Conservation (phyloP, 2,888 invertebrate species). For the Ophion slaviceki region DNA sequence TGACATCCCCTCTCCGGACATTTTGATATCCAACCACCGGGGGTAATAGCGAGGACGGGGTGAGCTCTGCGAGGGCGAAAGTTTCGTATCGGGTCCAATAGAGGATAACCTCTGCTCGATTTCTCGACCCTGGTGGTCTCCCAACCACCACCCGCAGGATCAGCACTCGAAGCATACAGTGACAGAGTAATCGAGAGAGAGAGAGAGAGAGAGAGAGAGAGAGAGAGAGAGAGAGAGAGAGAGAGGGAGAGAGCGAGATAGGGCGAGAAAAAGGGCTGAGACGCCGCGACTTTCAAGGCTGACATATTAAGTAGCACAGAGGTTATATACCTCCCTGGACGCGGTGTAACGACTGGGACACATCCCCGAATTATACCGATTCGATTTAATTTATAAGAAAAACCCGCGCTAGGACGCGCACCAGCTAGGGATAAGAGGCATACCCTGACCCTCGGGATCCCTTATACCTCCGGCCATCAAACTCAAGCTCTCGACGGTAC, state of each 20-base stretch:
- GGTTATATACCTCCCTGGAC: constrained; percentile 15
- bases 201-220: not conserved
- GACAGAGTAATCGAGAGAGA: not conserved
- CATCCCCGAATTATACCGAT: constrained; percentile 74
- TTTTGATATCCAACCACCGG: not conserved
- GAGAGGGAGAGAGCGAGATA: no score
- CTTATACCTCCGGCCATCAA: constrained; percentile 26
- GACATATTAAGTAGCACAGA: constrained; percentile 33
- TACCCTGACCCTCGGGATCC: constrained; percentile 36
- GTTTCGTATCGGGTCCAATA: constrained; percentile 21
- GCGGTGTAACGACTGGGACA: constrained; percentile 47
- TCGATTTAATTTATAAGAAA: constrained; percentile 75
- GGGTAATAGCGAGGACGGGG: not conserved
- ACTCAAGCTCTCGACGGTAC: not conserved
- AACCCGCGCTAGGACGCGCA: constrained; percentile 59
- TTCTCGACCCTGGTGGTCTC: constrained; percentile 31
- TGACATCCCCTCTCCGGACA: not conserved
- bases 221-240: not conserved
- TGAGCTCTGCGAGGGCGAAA: constrained; percentile 7
- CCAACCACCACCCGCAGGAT: constrained; percentile 1
- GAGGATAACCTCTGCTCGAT: constrained; percentile 26
- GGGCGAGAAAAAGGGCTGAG: constrained; percentile 13
- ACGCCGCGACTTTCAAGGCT: constrained; percentile 6
- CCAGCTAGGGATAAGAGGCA: constrained; percentile 42
- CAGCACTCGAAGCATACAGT: not conserved